Conservation (phyloP, 2,113 vertebrate genomes). For the Amblyopsis rosae region DNA sequence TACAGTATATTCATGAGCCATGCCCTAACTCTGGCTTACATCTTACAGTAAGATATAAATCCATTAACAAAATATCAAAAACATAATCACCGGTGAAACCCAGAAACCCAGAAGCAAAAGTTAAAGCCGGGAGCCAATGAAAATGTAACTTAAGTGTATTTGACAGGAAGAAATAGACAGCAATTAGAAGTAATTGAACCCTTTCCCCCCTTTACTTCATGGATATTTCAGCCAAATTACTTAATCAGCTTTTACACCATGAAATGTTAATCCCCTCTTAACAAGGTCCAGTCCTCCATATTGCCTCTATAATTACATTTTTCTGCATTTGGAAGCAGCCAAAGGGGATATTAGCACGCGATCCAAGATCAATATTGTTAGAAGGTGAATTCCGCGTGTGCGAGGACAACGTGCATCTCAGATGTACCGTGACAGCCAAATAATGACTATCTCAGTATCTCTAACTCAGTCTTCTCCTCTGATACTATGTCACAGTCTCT, state of each 20-base stretch:
- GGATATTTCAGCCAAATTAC: constrained; percentile 48
- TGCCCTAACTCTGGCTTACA: background rate
- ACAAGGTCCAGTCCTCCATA: constrained; percentile 40
- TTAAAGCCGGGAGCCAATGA: constrained; percentile 26
- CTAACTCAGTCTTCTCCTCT: background rate
- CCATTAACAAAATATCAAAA: background rate
- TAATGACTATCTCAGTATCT: constrained; percentile 21
- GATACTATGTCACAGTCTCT: background rate
- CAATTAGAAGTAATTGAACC: constrained; percentile 26
- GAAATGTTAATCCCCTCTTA: constrained; percentile 49
- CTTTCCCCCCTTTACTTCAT: constrained; percentile 35
- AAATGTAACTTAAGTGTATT: constrained; percentile 30
- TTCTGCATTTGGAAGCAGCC: constrained; percentile 56
- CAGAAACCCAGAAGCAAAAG: background rate
- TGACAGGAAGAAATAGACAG: constrained; percentile 37
- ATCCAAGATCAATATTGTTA: constrained; percentile 74
- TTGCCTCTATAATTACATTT: constrained; percentile 55
- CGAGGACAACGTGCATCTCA: constrained; percentile 62
- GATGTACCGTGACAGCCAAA: constrained; percentile 49
- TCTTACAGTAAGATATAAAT: background rate
- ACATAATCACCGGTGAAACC: background rate
- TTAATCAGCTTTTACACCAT: constrained; percentile 45
- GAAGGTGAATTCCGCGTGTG: constrained; percentile 54
- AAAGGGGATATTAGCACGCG: constrained; percentile 34
- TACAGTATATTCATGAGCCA: background rate